Conservation (phyloP, 2,113 vertebrate species). For the Chaenogobius annularis region DNA sequence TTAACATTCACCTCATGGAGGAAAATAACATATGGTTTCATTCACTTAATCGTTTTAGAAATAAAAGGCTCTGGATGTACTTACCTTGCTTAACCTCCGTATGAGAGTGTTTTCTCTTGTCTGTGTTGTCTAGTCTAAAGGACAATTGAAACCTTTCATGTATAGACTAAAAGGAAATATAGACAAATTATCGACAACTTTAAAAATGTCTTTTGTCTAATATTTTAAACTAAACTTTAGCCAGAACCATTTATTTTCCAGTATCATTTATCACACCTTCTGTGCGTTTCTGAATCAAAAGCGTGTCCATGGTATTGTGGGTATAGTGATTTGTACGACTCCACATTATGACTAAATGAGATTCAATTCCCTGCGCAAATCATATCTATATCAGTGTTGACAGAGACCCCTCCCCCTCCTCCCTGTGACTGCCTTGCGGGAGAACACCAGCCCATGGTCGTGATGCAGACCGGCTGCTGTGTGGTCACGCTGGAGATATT, state of each 20-base stretch:
- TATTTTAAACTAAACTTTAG: not conserved
- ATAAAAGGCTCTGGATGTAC: not conserved
- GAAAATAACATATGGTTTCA: not conserved
- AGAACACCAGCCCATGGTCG: conserved; percentile 41
- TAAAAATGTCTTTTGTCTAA: too few relatives aligned
- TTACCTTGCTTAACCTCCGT: not conserved
- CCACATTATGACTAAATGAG: conserved; percentile 39
- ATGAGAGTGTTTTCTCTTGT: not conserved
- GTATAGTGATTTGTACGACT: conserved; percentile 32
- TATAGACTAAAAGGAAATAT: not conserved
- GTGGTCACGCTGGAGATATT: conserved; percentile 41
- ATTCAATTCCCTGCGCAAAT: conserved; percentile 55
- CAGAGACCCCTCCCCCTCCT: conserved; percentile 23
- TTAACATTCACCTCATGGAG: conserved; percentile 1
- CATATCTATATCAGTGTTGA: conserved; percentile 46
- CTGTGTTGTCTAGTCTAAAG: not conserved
- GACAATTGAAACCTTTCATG: not conserved
- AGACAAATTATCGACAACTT: not conserved
- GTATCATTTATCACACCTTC: not conserved
- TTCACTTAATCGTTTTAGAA: not conserved
- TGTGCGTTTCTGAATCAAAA: not conserved
- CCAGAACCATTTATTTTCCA: not conserved
- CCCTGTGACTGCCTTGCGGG: conserved; percentile 27
- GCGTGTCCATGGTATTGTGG: conserved; percentile 37
- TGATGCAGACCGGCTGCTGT: conserved; percentile 53